Percentiles rank a stretch among this genome's conserved stretches.
These are phyloP conservation scores for Drosophila cognata DNA, from an alignment of 2,888 invertebrate genomes.

Conservation along the genomic window DNA sequence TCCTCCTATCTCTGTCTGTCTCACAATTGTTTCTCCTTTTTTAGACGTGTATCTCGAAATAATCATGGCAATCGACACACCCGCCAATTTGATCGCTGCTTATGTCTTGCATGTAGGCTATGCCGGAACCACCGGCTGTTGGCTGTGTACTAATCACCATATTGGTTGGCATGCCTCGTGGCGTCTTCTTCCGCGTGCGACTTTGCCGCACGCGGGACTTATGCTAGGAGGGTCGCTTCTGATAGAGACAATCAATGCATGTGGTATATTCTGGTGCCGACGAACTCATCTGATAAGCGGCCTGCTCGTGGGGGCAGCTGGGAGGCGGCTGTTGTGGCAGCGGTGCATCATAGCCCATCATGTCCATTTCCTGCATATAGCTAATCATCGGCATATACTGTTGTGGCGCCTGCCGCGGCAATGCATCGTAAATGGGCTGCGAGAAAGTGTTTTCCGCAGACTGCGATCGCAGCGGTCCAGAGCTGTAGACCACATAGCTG, in stretches of 20 bases:
- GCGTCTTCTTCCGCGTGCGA: slow-evolving; percentile 87
- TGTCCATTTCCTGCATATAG: slow-evolving; percentile 58
- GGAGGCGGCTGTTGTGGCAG: slow-evolving; percentile 55
- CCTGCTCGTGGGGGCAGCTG: slow-evolving; percentile 61
- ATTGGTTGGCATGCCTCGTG: slow-evolving; percentile 79
- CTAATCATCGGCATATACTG: slow-evolving; percentile 51
- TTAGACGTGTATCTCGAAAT: slow-evolving; percentile 88
- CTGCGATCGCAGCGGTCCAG: slow-evolving; percentile 83
- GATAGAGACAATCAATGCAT: slow-evolving; percentile 90
- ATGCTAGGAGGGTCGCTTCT: slow-evolving; percentile 88
- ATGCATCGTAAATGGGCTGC: slow-evolving; percentile 86
- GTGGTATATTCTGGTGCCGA: slow-evolving; percentile 89
- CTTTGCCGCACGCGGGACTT: slow-evolving; percentile 87
- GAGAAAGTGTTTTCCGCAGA: slow-evolving; percentile 84
- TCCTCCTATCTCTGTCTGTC: background rate
- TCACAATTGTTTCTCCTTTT: no score
- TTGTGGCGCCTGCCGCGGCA: slow-evolving; percentile 68
- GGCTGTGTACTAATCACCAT: slow-evolving; percentile 67
- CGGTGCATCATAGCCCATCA: slow-evolving; percentile 42
- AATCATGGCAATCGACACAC: slow-evolving; percentile 85
- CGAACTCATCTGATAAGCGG: slow-evolving; percentile 78
- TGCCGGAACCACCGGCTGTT: slow-evolving; percentile 50
- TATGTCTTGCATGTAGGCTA: slow-evolving; percentile 64
- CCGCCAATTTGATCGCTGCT: slow-evolving; percentile 73
- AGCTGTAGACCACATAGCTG: slow-evolving; percentile 82